Percentiles rank a stretch among this genome's conserved stretches.
Conservation (phyloP, 2,888 invertebrate genomes). For the Drosophila siamana region DNA sequence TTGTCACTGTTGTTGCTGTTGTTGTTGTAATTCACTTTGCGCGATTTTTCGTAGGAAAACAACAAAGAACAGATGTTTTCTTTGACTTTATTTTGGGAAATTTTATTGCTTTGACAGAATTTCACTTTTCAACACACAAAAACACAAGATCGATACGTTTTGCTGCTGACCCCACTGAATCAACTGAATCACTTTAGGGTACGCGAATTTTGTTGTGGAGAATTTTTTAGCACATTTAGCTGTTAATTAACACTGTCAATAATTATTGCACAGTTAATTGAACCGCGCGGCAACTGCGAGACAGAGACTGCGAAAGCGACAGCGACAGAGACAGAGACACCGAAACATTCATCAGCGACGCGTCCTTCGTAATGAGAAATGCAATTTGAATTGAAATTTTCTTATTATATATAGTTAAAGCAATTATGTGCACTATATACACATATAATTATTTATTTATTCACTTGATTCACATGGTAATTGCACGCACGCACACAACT, state of each 20-base stretch:
- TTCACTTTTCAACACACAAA: conserved; percentile 65
- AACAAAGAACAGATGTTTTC: conserved; percentile 74
- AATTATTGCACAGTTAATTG: conserved; percentile 31
- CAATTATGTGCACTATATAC: not conserved
- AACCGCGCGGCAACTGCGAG: conserved; percentile 1
- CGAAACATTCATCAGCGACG: too few species aligned
- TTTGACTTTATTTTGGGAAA: conserved; percentile 80
- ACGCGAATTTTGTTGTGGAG: conserved; percentile 8
- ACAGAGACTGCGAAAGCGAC: not conserved
- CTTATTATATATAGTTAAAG: not conserved
- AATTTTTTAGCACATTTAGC: conserved; percentile 35
- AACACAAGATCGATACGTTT: conserved; percentile 19
- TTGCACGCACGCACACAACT: conserved; percentile 9
- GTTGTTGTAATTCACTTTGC: conserved; percentile 45
- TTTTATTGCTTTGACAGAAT: conserved; percentile 75
- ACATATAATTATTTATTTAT: conserved; percentile 1
- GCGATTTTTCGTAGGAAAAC: conserved; percentile 48
- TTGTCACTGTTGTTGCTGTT: conserved; percentile 19
- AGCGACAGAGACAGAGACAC: not conserved
- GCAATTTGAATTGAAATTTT: conserved; percentile 14
- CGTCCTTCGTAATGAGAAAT: conserved; percentile 18
- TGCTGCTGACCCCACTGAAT: conserved; percentile 22
- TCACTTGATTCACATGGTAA: conserved; percentile 6
- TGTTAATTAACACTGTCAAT: conserved; percentile 36
- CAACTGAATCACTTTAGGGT: conserved; percentile 38